phyloP scores from a whole-genome alignment of 2,797 vertebrate species.

The Tenualosa thibaudeaui region DNA sequence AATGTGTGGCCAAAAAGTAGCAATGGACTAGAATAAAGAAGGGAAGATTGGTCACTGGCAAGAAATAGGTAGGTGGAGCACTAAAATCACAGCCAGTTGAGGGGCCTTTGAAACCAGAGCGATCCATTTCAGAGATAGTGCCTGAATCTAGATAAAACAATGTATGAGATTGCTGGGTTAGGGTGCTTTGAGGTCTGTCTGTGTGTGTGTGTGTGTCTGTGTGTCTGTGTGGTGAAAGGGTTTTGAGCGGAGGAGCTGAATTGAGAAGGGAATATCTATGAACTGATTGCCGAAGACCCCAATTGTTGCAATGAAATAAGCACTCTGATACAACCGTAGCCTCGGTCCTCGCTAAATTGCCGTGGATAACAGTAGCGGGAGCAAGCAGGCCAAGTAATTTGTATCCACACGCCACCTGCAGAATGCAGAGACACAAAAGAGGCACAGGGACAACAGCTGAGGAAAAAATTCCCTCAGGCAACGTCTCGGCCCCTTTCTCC shows the following conservation, averaged over 20 bases:
- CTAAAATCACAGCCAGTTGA: not conserved
- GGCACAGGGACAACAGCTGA: conserved; percentile 28
- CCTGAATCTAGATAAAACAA: conserved; percentile 1
- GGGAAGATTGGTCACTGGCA: conserved; percentile 19
- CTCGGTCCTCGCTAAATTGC: conserved; percentile 54
- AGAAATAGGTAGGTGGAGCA: conserved; percentile 20
- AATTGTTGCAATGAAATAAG: conserved; percentile 50
- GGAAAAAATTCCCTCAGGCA: conserved; percentile 50
- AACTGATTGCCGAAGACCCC: conserved; percentile 38
- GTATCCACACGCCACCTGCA: conserved; percentile 45
- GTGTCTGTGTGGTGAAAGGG: not conserved
- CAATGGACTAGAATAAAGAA: not conserved
- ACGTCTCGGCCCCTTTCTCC: conserved; percentile 36
- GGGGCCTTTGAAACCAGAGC: conserved; percentile 13
- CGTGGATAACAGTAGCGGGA: conserved; percentile 51
- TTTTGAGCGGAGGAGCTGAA: conserved; percentile 28
- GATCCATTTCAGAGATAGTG: conserved; percentile 12
- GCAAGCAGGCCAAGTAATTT: conserved; percentile 55
- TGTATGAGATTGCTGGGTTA: not conserved
- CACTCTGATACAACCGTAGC: conserved; percentile 43
- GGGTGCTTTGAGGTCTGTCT: conserved; percentile 36
- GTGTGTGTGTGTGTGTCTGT: conserved; percentile 29
- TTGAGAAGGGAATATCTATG: conserved; percentile 44
- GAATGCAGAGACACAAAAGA: conserved; percentile 44
- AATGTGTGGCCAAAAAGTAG: not conserved